phyloP scores from a whole-genome alignment of 2,797 vertebrate genomes.

The Pelobates cultripes region DNA sequence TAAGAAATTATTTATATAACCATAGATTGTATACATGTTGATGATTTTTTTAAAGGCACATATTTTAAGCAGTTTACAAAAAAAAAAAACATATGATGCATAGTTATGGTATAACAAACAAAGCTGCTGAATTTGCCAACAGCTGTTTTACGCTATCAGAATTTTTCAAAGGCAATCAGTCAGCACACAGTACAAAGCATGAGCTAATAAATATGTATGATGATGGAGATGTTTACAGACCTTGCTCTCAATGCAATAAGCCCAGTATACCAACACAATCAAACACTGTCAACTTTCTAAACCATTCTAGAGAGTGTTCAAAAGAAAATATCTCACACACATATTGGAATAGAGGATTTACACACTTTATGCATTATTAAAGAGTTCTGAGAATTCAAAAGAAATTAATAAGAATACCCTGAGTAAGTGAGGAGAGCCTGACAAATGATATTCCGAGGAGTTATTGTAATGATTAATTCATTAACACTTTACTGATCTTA shows the following conservation, averaged over 20 bases:
- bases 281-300: slow-evolving; percentile 10
- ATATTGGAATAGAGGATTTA: slow-evolving; percentile 10
- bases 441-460: neutral
- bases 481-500: slow-evolving; percentile 1
- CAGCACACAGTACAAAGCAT: slow-evolving; percentile 19
- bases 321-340: slow-evolving; percentile 14
- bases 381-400: slow-evolving; percentile 14
- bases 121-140: slow-evolving; percentile 9
- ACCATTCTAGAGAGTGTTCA: slow-evolving; percentile 2
- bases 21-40: no score
- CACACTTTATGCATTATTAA: slow-evolving; percentile 13
- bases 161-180: slow-evolving; percentile 27
- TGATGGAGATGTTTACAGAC: slow-evolving; percentile 37
- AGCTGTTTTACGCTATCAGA: slow-evolving; percentile 20
- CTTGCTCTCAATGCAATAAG: slow-evolving; percentile 12
- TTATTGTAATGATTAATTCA: slow-evolving; percentile 15
- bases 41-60: no score
- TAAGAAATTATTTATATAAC: no score
- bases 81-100: neutral
- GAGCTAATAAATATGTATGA: slow-evolving; percentile 22
- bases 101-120: slow-evolving; percentile 19
- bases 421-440: neutral
- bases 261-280: slow-evolving; percentile 17
- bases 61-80: neutral
- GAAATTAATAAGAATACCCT: neutral